Percentiles rank a stretch among this genome's conserved stretches.
Evolutionary conservation across 2,888 invertebrate species (phyloP).

Genomic region (Eupithecia inturbata): DNA sequence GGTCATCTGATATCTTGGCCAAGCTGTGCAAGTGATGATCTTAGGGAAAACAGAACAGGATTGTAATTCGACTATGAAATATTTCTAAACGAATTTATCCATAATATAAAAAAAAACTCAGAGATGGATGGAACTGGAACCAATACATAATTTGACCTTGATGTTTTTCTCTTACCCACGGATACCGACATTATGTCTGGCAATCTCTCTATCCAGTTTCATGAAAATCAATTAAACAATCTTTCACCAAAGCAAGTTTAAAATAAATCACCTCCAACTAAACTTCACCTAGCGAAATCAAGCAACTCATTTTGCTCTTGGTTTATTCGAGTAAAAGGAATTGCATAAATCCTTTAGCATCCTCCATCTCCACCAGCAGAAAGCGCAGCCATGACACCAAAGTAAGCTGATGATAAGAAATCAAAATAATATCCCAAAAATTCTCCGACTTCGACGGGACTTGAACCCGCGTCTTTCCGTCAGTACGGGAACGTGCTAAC

Average conservation of each 20-base stretch:
- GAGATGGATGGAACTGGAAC: no score
- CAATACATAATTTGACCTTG: neutral
- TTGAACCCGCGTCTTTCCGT: no score
- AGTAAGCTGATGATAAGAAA: no score
- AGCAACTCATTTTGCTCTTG: neutral
- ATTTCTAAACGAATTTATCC: neutral
- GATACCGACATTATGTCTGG: neutral
- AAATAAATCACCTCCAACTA: neutral
- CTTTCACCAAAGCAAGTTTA: neutral
- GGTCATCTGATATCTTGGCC: constrained; percentile 66
- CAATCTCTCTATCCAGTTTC: neutral
- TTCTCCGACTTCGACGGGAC: no score
- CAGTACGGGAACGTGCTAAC: no score
- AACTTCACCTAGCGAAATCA: neutral
- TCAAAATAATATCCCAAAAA: no score
- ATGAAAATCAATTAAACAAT: neutral
- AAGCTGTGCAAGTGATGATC: constrained; percentile 46
- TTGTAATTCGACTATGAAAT: neutral
- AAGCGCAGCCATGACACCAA: no score
- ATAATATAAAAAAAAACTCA: no score
- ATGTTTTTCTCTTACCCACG: neutral
- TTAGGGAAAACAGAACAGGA: constrained; percentile 11
- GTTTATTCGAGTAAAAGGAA: no score
- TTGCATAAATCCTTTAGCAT: no score
- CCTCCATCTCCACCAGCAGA: no score